Percentiles rank a stretch among this genome's conserved stretches.
Conservation (phyloP, 2,888 invertebrate genomes). For the Notocelia uddmanniana region DNA sequence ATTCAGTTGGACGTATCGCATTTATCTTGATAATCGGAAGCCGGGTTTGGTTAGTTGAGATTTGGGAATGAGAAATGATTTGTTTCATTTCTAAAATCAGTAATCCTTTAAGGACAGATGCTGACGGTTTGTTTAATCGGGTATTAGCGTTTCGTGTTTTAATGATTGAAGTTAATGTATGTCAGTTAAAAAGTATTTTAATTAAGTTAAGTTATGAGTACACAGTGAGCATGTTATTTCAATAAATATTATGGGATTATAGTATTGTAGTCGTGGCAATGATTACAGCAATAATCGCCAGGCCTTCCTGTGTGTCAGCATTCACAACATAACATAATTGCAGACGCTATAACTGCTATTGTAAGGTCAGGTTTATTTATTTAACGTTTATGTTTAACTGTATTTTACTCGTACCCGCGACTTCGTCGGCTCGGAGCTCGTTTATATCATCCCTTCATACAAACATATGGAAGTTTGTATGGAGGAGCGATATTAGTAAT, state of each 20-base stretch:
- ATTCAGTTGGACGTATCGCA: slow-evolving; percentile 26
- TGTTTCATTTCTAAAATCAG: slow-evolving; percentile 13
- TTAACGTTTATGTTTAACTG: background rate
- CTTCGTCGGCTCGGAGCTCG: no score
- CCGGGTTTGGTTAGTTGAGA: slow-evolving; percentile 25
- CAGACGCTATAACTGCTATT: slow-evolving; percentile 4
- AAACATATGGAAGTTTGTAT: no score
- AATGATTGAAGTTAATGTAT: background rate
- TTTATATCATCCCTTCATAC: no score
- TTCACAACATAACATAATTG: background rate
- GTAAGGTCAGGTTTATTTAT: slow-evolving; percentile 12
- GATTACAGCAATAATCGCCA: background rate
- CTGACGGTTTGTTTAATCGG: background rate
- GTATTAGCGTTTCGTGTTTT: background rate
- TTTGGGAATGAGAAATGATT: slow-evolving; percentile 29
- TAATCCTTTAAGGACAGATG: slow-evolving; percentile 15
- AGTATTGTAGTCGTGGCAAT: background rate
- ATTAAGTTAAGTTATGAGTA: no score
- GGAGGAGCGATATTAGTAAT: no score
- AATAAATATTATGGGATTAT: no score
- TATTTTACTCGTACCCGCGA: no score
- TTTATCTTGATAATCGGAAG: slow-evolving; percentile 29
- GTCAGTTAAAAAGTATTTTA: no score
- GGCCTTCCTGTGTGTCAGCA: background rate
- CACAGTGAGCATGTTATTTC: no score